phyloP scores from a whole-genome alignment of 1,140 invertebrate species.

The Drosophila asahinai region DNA sequence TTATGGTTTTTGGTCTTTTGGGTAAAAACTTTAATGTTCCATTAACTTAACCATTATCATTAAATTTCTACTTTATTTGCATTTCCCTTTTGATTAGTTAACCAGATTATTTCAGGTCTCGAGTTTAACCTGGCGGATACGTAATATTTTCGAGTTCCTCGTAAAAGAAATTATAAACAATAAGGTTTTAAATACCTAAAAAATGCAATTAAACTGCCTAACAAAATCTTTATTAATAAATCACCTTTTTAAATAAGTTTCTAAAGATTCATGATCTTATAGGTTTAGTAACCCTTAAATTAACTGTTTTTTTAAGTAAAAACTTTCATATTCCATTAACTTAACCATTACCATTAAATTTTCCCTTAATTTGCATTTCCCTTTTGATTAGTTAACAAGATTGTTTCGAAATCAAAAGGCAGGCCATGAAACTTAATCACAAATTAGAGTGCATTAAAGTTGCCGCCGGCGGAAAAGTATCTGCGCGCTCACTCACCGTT shows the following conservation, averaged over 20 bases:
- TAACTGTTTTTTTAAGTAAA: too few relatives aligned
- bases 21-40: background rate
- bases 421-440: background rate
- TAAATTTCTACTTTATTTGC: background rate
- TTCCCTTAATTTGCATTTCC: background rate
- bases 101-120: background rate
- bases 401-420: background rate
- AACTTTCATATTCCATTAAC: background rate
- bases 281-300: too few relatives aligned
- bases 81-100: background rate
- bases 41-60: background rate
- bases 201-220: too few relatives aligned
- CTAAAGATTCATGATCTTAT: too few relatives aligned
- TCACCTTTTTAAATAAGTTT: too few relatives aligned
- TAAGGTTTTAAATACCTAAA: too few relatives aligned
- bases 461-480: slow-evolving; percentile 1
- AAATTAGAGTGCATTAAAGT: background rate
- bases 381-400: background rate
- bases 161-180: too few relatives aligned
- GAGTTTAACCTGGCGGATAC: too few relatives aligned
- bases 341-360: background rate
- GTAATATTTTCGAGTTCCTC: too few relatives aligned
- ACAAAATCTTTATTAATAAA: too few relatives aligned
- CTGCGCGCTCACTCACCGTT: slow-evolving; percentile 85
- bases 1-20: too few relatives aligned